A percentile compares a stretch with the other conserved stretches of the same genome.
These are phyloP conservation scores for Caenorhabditis inopinata DNA, from an alignment of 1,140 invertebrate species.

Conservation along the genomic window DNA sequence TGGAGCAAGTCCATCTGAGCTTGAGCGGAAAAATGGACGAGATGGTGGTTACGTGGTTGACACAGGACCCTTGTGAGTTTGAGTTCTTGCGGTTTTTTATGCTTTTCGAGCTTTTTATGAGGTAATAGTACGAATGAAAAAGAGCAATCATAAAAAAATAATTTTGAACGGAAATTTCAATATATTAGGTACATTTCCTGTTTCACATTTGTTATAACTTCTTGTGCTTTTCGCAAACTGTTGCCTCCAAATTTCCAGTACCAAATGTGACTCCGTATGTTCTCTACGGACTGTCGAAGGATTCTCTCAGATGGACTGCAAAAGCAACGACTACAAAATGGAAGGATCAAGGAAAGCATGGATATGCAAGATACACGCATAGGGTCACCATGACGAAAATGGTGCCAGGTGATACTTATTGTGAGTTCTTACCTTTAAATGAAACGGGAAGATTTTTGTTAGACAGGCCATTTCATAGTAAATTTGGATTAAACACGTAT, in stretches of 20 bases:
- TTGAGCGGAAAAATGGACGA: constrained; percentile 47
- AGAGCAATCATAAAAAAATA: too few relatives aligned
- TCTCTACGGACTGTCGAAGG: background rate
- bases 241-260: background rate
- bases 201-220: too few relatives aligned
- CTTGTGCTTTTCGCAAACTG: background rate
- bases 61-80: constrained; percentile 40
- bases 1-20: constrained; percentile 55
- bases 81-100: too few relatives aligned
- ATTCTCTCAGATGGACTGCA: background rate
- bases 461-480: too few relatives aligned
- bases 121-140: too few relatives aligned
- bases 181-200: too few relatives aligned
- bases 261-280: constrained; percentile 26
- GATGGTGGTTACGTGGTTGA: constrained; percentile 48
- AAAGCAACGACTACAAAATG: constrained; percentile 16
- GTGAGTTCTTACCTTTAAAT: background rate
- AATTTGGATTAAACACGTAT: background rate
- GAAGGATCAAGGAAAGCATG: constrained; percentile 29
- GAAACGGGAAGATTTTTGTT: background rate
- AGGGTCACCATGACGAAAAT: constrained; percentile 20
- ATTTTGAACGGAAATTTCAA: too few relatives aligned
- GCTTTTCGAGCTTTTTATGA: too few relatives aligned
- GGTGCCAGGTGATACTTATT: constrained; percentile 33
- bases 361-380: constrained; percentile 33